Conservation (phyloP, 2,797 vertebrate genomes). For the Eulemur mongoz region DNA sequence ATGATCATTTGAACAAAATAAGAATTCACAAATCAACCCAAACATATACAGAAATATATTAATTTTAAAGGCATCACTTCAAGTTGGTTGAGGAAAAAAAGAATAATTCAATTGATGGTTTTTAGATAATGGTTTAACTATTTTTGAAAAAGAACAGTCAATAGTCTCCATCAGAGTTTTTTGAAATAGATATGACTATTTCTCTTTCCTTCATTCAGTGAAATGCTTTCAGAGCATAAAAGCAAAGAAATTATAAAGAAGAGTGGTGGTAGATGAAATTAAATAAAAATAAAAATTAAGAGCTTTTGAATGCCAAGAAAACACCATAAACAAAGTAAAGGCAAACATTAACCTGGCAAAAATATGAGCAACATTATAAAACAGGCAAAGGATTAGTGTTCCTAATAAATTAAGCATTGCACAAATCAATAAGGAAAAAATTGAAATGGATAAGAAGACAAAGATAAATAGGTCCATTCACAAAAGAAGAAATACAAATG, state of each 20-base stretch:
- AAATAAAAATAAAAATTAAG: slow-evolving; percentile 52
- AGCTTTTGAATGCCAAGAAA: slow-evolving; percentile 49
- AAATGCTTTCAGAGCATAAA: slow-evolving; percentile 52
- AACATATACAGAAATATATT: background rate
- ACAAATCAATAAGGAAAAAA: background rate
- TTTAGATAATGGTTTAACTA: slow-evolving; percentile 32
- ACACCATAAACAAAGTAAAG: slow-evolving; percentile 46
- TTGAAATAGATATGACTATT: slow-evolving; percentile 40
- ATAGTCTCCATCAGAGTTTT: slow-evolving; percentile 43
- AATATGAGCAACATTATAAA: background rate
- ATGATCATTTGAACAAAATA: background rate
- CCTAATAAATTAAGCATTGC: background rate
- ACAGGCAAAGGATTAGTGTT: background rate
- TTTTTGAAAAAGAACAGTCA: slow-evolving; percentile 23
- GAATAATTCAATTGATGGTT: slow-evolving; percentile 36
- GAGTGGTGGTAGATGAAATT: slow-evolving; percentile 37
- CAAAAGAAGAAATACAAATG: slow-evolving; percentile 38
- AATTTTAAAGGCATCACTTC: slow-evolving; percentile 32
- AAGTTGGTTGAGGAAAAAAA: slow-evolving; percentile 19
- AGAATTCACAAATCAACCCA: background rate
- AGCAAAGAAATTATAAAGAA: slow-evolving; percentile 48
- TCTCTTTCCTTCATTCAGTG: slow-evolving; percentile 44
- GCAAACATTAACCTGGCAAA: slow-evolving; percentile 31
- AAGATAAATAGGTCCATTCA: background rate
- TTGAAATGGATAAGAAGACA: background rate